Conservation (phyloP, 1,140 invertebrate genomes). For the Listronotus oregonensis region DNA sequence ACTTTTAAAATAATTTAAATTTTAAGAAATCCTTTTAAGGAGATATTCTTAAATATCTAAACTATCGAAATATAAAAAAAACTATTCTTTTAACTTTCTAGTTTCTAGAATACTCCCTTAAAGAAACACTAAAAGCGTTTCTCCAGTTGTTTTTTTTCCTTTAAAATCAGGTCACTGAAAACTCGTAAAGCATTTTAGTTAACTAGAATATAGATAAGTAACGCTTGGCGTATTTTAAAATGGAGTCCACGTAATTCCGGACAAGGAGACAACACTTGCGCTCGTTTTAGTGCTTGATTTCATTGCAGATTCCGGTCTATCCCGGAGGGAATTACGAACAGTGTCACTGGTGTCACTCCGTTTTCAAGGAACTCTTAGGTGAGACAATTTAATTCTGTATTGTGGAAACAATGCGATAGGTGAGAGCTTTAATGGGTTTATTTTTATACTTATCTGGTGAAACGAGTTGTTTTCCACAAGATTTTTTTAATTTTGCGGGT, state of each 20-base stretch:
- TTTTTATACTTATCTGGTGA: too few species aligned
- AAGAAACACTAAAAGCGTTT: too few species aligned
- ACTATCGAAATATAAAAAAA: too few species aligned
- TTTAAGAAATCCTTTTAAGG: too few species aligned
- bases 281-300: constrained; percentile 16
- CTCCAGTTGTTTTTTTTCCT: too few species aligned
- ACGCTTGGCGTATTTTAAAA: constrained; percentile 4
- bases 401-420: neutral
- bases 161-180: neutral
- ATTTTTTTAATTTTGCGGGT: too few species aligned
- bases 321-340: constrained; percentile 11
- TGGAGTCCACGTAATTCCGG: constrained; percentile 18
- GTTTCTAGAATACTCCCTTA: too few species aligned
- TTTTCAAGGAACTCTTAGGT: constrained; percentile 1
- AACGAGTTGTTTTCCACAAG: too few species aligned
- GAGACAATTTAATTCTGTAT: constrained; percentile 20
- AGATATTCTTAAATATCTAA: too few species aligned
- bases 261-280: constrained; percentile 21
- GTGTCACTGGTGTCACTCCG: constrained; percentile 19
- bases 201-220: constrained; percentile 23
- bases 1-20: too few species aligned
- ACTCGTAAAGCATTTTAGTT: constrained; percentile 19
- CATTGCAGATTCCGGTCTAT: constrained; percentile 21
- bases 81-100: too few species aligned
- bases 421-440: too few species aligned